phyloP scores from a whole-genome alignment of 2,888 invertebrate species.

The Tryphoninae sp. region DNA sequence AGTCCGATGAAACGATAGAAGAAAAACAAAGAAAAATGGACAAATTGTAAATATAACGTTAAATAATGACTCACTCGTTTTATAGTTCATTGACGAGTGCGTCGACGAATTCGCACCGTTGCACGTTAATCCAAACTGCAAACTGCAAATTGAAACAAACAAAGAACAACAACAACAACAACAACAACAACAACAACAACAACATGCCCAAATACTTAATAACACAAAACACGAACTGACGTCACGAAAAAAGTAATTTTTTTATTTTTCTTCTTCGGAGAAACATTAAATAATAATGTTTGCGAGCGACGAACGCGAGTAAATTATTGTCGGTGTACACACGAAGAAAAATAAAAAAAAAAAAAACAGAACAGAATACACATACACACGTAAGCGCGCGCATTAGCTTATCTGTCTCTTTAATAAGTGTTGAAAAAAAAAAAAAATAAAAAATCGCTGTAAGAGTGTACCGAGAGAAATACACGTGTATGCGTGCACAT shows the following conservation, averaged over 20 bases:
- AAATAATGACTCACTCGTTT: slow-evolving; percentile 46
- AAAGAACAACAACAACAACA: slow-evolving; percentile 34
- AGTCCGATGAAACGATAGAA: slow-evolving; percentile 65
- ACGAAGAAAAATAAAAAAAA: slow-evolving; percentile 40
- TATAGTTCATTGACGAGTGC: slow-evolving; percentile 43
- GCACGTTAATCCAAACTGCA: slow-evolving; percentile 49
- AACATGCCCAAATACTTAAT: slow-evolving; percentile 6
- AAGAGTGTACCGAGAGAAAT: slow-evolving; percentile 31
- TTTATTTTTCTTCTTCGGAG: no score
- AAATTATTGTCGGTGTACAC: slow-evolving; percentile 40
- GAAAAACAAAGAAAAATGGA: slow-evolving; percentile 51
- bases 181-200: slow-evolving; percentile 37
- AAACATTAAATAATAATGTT: no score
- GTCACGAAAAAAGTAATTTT: no score
- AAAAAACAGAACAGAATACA: slow-evolving; percentile 41
- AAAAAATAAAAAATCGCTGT: slow-evolving; percentile 53
- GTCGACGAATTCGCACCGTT: slow-evolving; percentile 53
- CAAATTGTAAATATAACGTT: slow-evolving; percentile 56
- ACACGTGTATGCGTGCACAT: not conserved
- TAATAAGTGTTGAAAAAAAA: slow-evolving; percentile 71
- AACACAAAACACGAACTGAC: slow-evolving; percentile 12
- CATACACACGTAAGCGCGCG: slow-evolving; percentile 60
- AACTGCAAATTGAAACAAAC: slow-evolving; percentile 36
- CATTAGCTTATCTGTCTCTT: slow-evolving; percentile 76
- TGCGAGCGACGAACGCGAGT: slow-evolving; percentile 17